Evolutionary conservation across 2,888 invertebrate genomes (phyloP).

Genomic region (Anoplius nigerrimus): DNA sequence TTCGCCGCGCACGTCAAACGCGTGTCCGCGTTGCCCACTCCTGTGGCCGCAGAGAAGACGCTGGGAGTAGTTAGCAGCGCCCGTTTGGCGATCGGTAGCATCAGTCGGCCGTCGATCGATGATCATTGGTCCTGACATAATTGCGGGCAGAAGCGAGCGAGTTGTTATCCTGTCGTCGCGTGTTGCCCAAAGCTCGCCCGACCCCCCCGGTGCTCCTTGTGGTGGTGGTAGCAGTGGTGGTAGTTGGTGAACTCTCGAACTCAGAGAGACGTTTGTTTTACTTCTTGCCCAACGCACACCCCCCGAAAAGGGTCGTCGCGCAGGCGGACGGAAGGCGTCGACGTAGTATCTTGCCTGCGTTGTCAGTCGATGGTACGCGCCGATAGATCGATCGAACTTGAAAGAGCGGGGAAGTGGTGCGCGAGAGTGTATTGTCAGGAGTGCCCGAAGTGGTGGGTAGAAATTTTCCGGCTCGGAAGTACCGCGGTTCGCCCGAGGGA

Average conservation of each 20-base stretch:
- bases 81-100: slow-evolving; percentile 6
- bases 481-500: not conserved
- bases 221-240: slow-evolving; percentile 5
- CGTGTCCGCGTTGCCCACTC: slow-evolving; percentile 10
- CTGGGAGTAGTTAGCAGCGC: too few relatives aligned
- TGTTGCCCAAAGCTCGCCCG: slow-evolving; percentile 7
- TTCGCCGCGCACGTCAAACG: slow-evolving; percentile 3
- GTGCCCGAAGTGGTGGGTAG: too few relatives aligned
- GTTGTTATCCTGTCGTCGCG: slow-evolving; percentile 13
- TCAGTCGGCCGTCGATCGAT: slow-evolving; percentile 22
- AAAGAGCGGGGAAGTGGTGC: slow-evolving; percentile 2
- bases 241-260: slow-evolving; percentile 2
- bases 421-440: not conserved
- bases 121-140: too few relatives aligned
- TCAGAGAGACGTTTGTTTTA: too few relatives aligned
- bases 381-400: not conserved
- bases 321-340: too few relatives aligned
- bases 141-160: too few relatives aligned
- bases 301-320: too few relatives aligned
- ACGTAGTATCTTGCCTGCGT: too few relatives aligned
- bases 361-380: too few relatives aligned
- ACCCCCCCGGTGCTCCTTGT: not conserved
- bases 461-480: too few relatives aligned
- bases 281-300: too few relatives aligned
- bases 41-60: too few relatives aligned